Conservation (phyloP, 2,113 vertebrate genomes). For the Okapia johnstoni region DNA sequence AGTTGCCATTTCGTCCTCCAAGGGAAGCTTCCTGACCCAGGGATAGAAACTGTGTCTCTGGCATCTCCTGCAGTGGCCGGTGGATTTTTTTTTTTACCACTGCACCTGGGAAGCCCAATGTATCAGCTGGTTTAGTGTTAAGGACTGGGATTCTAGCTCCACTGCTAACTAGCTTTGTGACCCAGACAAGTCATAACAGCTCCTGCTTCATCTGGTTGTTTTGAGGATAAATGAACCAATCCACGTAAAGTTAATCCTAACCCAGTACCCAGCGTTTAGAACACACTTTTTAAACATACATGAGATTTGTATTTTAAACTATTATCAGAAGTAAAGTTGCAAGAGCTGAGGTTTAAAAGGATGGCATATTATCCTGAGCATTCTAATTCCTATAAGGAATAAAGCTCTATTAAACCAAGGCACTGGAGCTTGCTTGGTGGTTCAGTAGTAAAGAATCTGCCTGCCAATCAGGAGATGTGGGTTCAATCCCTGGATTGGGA, state of each 20-base stretch:
- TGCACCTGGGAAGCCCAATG: not conserved
- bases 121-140: not conserved
- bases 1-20: not conserved
- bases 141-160: not conserved
- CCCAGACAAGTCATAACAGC: not conserved
- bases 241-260: not conserved
- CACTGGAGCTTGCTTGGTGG: not conserved
- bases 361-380: not conserved
- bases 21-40: not conserved
- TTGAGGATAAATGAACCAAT: not conserved
- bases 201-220: not conserved
- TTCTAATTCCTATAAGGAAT: not conserved
- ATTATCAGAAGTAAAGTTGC: not conserved
- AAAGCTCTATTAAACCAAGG: not conserved
- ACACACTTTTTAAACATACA: not conserved
- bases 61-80: accelerated
- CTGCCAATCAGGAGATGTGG: not conserved
- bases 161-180: not conserved
- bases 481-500: not conserved
- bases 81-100: not conserved
- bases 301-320: not conserved
- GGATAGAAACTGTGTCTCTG: not conserved
- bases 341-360: not conserved
- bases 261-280: not conserved
- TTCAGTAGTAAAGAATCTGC: not conserved